Conservation (phyloP, 2,888 invertebrate species). For the Netelia melanura region DNA sequence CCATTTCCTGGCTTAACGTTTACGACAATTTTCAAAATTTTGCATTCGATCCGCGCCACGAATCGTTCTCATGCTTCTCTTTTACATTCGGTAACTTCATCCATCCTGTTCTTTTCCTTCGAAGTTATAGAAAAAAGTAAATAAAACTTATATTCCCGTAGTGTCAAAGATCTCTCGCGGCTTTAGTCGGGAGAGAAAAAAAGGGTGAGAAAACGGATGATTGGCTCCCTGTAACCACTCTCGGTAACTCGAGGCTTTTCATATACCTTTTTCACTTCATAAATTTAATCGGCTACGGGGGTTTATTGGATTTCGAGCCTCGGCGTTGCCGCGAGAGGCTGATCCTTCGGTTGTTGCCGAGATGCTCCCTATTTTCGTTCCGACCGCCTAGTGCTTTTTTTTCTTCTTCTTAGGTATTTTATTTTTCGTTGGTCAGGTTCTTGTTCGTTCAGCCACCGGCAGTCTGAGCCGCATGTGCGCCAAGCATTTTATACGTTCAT, state of each 20-base stretch:
- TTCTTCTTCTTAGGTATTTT: constrained; percentile 2
- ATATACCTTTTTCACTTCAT: constrained; percentile 81
- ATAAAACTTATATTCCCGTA: neutral
- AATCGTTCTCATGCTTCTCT: neutral
- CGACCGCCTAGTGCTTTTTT: constrained; percentile 61
- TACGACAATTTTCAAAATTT: neutral
- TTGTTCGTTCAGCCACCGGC: constrained; percentile 16
- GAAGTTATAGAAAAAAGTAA: constrained; percentile 2
- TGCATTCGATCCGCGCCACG: neutral
- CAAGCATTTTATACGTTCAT: constrained; percentile 41
- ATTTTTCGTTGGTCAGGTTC: constrained; percentile 1
- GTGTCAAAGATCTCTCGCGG: neutral
- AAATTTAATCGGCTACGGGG: constrained; percentile 82
- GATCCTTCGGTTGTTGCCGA: constrained; percentile 35
- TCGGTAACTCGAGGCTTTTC: constrained; percentile 75
- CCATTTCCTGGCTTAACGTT: constrained; percentile 1
- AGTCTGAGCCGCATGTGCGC: neutral
- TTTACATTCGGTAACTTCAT: neutral
- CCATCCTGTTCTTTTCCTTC: neutral
- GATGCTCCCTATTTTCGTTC: constrained; percentile 67
- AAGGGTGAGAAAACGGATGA: constrained; percentile 8
- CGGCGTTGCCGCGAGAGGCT: constrained; percentile 67
- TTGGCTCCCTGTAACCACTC: constrained; percentile 62
- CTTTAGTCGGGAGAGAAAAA: neutral
- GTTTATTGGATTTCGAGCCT: constrained; percentile 81